Evolutionary conservation across 2,888 invertebrate genomes (phyloP), one percentile per base, ranked within the genome.

Genomic region (Onchidella celtica): DNA sequence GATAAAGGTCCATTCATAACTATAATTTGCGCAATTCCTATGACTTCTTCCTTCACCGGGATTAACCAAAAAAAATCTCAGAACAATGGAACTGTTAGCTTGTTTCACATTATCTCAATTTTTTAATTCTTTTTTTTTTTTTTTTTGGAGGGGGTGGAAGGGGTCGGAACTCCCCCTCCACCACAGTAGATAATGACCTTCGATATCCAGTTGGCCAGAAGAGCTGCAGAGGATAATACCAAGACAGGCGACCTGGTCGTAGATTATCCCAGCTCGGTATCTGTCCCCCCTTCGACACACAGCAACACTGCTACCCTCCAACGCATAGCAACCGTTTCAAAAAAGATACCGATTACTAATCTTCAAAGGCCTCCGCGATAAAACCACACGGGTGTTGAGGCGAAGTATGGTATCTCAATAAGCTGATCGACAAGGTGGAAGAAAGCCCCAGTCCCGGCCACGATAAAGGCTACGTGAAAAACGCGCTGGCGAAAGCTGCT

Each of bases 341-440:
- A 47, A 47, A 47, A 47, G 47, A 47, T 47, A 47, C 14, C 34
- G 73, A 61, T 59, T 73, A 73, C 73, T 24, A 73, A 73, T 73
- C 73, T 73, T 73, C 73, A 73, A 73, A 73, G 73, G 73, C 17
- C 38, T 6, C 11, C 14, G 59, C 73, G 34, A 59, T 73, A 73
- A 73, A 73, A 59, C 59, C 73, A 61, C 34, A 24, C 73, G 34
- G 24, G 73, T 38, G 61, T 61, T 59, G 73, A 73, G 61, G 73
- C 27, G 61, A 61, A 59, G 73, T 27, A 59, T 73, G 73, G 59
- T 73, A 73, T 73, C 73, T 59, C 73, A 73, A 73, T 73, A 73
- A 59, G 57, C 73, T 9, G 36, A 11, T 0, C 59, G 73, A 61
- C 59, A 73, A 73, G 73, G 73, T 73, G 57, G 24, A 27, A 34